Evolutionary conservation across 2,888 invertebrate species (phyloP).

Genomic region (Hoplodrina blanda): DNA sequence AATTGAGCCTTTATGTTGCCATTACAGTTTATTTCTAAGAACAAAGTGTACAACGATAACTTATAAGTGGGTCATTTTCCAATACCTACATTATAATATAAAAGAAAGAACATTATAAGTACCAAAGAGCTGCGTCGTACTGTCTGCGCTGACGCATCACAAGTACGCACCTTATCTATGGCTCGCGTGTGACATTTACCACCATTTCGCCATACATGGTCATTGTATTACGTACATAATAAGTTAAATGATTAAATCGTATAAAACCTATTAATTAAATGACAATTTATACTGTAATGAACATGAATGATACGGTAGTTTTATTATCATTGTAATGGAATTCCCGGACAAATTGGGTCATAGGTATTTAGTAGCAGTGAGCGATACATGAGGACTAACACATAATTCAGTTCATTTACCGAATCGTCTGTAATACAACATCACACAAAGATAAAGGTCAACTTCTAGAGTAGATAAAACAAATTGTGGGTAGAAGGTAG

Average conservation of each 20-base stretch:
- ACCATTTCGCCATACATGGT: slow-evolving; percentile 26
- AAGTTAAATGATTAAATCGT: slow-evolving; percentile 1
- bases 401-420: too few species aligned
- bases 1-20: background rate
- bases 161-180: slow-evolving; percentile 38
- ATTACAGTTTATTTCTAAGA: background rate
- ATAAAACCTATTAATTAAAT: background rate
- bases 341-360: background rate
- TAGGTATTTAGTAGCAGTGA: background rate
- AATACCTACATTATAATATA: slow-evolving; percentile 14
- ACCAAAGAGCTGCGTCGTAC: slow-evolving; percentile 25
- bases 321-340: background rate
- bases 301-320: background rate
- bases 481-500: too few species aligned
- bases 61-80: slow-evolving; percentile 36
- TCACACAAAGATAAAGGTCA: too few species aligned
- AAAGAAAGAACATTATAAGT: background rate
- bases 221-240: slow-evolving; percentile 6
- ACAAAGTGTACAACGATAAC: slow-evolving; percentile 14
- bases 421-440: too few species aligned
- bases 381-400: background rate
- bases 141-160: slow-evolving; percentile 40
- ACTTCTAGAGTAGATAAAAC: too few species aligned
- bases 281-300: background rate
- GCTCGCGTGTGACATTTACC: slow-evolving; percentile 35